A percentile compares a stretch with the other conserved stretches of the same genome.
These are phyloP conservation scores for Axis porcinus DNA, from an alignment of 2,113 vertebrate genomes.

Conservation along the genomic window DNA sequence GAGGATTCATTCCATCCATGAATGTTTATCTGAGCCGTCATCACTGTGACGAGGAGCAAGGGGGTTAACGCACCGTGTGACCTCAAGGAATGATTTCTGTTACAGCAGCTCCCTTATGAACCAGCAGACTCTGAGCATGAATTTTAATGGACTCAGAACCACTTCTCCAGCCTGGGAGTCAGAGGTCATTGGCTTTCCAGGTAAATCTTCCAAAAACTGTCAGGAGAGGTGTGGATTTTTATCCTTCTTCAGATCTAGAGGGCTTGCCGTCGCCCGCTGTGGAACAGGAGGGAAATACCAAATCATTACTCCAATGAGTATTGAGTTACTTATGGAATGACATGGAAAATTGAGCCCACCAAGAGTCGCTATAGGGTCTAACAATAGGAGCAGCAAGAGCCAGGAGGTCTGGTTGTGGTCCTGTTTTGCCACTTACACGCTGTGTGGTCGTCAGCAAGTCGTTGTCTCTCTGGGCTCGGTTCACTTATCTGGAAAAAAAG, in stretches of 20 bases:
- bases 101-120: neutral
- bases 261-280: neutral
- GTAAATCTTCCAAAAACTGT: constrained; percentile 14
- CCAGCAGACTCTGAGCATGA: neutral
- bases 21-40: neutral
- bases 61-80: neutral
- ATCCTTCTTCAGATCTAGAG: neutral
- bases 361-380: neutral
- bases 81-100: neutral
- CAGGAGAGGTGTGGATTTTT: neutral
- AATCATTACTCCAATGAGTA: neutral
- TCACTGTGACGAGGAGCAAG: neutral
- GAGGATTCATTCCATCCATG: neutral
- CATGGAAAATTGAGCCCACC: neutral
- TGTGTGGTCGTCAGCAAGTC: neutral
- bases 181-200: constrained; percentile 10
- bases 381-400: neutral
- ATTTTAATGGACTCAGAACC: constrained; percentile 25
- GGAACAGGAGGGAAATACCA: neutral
- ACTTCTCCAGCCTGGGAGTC: neutral
- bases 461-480: neutral
- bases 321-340: constrained; percentile 8
- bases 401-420: neutral
- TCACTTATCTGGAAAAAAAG: neutral
- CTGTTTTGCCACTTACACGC: neutral